A percentile compares a stretch with the other conserved stretches of the same genome.
Evolutionary conservation across 2,888 invertebrate genomes (phyloP).

Genomic region (Allygus modestus): DNA sequence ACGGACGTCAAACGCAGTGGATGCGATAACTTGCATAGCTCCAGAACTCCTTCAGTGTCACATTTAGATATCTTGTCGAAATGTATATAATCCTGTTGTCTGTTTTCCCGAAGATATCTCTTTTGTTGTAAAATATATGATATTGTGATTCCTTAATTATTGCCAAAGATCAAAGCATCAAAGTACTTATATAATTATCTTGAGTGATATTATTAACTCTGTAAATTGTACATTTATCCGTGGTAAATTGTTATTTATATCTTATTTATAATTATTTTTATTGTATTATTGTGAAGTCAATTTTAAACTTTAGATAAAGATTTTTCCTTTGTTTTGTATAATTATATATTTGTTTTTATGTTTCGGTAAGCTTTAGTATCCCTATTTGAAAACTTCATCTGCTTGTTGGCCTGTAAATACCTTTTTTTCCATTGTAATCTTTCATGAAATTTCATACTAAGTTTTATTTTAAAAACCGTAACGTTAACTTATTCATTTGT

Average conservation of each 20-base stretch:
- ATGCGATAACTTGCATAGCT: constrained; percentile 25
- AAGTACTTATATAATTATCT: constrained; percentile 24
- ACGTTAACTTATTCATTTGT: neutral
- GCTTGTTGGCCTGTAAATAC: constrained; percentile 21
- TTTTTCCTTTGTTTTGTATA: constrained; percentile 24
- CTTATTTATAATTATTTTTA: neutral
- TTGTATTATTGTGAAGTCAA: neutral
- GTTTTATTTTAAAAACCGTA: constrained; percentile 14
- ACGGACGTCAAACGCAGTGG: no score
- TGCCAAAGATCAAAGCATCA: constrained; percentile 53
- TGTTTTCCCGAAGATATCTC: neutral
- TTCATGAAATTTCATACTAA: constrained; percentile 69
- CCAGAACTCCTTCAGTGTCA: neutral
- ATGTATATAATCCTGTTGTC: constrained; percentile 43
- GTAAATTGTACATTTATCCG: constrained; percentile 29
- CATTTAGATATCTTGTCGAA: neutral
- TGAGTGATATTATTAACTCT: constrained; percentile 41
- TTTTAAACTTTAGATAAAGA: neutral
- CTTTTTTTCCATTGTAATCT: neutral
- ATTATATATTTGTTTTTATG: neutral
- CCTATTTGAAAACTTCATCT: neutral
- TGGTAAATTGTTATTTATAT: neutral
- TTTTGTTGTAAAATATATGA: constrained; percentile 33
- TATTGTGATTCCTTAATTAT: constrained; percentile 42
- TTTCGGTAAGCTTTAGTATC: neutral